These are phyloP conservation scores for Pantala flavescens DNA, from an alignment of 1,140 invertebrate genomes.

Conservation along the genomic window DNA sequence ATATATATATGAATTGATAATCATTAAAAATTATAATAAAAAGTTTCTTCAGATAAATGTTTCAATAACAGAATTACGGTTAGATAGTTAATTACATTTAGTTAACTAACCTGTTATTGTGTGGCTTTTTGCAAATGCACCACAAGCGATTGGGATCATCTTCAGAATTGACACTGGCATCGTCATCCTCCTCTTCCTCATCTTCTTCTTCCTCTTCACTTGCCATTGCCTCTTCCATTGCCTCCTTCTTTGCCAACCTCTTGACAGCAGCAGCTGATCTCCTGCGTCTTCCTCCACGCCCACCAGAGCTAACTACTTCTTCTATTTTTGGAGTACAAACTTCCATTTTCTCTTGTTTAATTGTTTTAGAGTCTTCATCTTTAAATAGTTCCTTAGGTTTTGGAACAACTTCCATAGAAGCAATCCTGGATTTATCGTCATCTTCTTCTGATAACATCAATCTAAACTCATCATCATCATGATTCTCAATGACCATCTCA, in stretches of 20 bases:
- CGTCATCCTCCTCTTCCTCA: slow-evolving; percentile 37
- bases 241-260: slow-evolving; percentile 21
- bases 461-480: neutral
- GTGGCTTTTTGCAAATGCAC: slow-evolving; percentile 91
- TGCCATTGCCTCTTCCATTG: slow-evolving; percentile 26
- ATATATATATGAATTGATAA: too few species aligned
- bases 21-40: too few species aligned
- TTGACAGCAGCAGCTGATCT: neutral
- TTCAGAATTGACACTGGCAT: slow-evolving; percentile 62
- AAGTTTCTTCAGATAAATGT: too few species aligned
- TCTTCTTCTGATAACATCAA: neutral
- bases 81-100: too few species aligned
- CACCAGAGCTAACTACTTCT: slow-evolving; percentile 23
- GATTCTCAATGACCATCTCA: neutral
- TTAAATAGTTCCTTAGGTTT: neutral
- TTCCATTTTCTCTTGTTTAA: slow-evolving; percentile 24
- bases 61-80: too few species aligned
- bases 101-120: slow-evolving; percentile 62
- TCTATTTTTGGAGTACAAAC: slow-evolving; percentile 31
- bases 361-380: neutral
- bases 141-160: slow-evolving; percentile 90
- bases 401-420: neutral
- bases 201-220: slow-evolving; percentile 25
- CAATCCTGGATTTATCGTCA: neutral
- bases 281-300: neutral